These are phyloP conservation scores for Bugula neritina DNA, from an alignment of 2,888 invertebrate species.

Conservation along the genomic window DNA sequence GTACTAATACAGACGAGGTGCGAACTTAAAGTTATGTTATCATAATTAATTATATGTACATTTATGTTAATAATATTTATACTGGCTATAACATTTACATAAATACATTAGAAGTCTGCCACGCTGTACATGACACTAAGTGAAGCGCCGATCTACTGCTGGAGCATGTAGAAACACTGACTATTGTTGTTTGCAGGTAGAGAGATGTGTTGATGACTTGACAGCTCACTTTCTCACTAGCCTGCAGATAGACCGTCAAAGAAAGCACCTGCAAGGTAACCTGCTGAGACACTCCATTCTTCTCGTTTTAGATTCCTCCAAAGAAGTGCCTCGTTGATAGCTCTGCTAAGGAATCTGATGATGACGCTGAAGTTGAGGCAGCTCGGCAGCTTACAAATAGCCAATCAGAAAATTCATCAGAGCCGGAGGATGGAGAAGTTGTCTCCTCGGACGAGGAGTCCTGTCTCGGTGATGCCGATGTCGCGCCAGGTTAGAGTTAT, in stretches of 20 bases:
- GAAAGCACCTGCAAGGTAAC: constrained; percentile 18
- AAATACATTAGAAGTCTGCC: neutral
- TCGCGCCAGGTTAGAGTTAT: neutral
- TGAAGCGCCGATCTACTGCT: too few relatives aligned
- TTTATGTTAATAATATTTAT: neutral
- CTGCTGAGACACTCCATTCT: neutral
- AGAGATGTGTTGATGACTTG: neutral
- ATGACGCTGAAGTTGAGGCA: neutral
- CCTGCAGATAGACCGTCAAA: neutral
- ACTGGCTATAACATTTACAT: neutral
- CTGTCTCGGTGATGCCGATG: neutral
- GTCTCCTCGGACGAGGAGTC: constrained; percentile 18
- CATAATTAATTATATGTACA: neutral
- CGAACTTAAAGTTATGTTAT: too few relatives aligned
- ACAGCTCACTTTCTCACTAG: neutral
- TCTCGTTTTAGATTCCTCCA: neutral
- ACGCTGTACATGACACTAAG: neutral
- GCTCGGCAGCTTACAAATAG: too few relatives aligned
- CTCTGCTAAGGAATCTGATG: neutral
- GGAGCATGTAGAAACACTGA: too few relatives aligned
- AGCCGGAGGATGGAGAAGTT: constrained; percentile 9
- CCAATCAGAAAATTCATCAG: neutral
- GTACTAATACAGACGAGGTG: neutral
- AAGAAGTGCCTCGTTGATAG: neutral
- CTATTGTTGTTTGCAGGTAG: neutral